Evolutionary conservation across 2,797 vertebrate genomes (phyloP).

Genomic region (Toxotes lorentzi): DNA sequence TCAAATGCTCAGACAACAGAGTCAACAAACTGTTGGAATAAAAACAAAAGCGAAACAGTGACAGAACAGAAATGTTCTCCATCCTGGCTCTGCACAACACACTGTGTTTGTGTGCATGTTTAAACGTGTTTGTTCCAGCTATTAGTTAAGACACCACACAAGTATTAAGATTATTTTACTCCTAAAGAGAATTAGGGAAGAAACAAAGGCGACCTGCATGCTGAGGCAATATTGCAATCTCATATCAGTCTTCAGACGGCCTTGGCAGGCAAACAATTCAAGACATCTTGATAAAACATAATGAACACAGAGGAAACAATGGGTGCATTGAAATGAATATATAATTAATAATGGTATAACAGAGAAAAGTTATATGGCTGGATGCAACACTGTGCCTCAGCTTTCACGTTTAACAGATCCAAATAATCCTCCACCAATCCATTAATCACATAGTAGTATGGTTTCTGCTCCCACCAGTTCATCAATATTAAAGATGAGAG

Average conservation of each 20-base stretch:
- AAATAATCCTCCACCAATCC: slow-evolving; percentile 14
- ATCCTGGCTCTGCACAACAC: neutral
- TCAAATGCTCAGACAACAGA: slow-evolving; percentile 13
- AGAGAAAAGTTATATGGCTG: slow-evolving; percentile 1
- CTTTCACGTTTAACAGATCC: slow-evolving; percentile 5
- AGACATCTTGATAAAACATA: slow-evolving; percentile 10
- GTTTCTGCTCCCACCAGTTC: neutral
- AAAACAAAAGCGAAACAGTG: neutral
- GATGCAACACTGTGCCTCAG: neutral
- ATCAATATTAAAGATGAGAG: neutral
- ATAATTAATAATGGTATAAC: neutral
- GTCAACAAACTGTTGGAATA: neutral
- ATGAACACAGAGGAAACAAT: neutral
- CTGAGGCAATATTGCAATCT: neutral
- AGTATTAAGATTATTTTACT: neutral
- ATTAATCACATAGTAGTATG: slow-evolving; percentile 3
- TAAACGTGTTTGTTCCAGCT: neutral
- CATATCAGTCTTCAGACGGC: neutral
- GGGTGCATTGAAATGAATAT: neutral
- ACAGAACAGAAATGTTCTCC: neutral
- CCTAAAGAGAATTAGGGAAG: neutral
- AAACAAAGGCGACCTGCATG: neutral
- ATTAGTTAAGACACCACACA: neutral
- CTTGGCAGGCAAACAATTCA: neutral
- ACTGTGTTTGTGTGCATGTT: neutral